Base-by-base conservation (phyloP, 1,140 invertebrate species). In the Dysdera silvatica region DNA sequence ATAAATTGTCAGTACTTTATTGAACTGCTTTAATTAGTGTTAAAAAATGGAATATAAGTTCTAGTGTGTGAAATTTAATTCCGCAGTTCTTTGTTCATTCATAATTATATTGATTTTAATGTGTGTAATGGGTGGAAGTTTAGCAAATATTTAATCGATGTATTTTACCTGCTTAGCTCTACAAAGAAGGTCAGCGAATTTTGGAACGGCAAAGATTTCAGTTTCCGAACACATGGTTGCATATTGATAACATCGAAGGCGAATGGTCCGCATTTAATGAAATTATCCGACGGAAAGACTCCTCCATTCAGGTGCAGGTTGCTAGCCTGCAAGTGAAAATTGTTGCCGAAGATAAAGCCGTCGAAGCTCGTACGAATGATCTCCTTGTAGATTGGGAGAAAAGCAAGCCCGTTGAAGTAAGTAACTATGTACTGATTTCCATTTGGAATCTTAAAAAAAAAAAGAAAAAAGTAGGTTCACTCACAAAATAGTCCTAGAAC, bases 191-290 rank as follows among this genome's bases (percentile, higher is more conserved):
- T n/a, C 95, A 99, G 73, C 84, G 93, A 37, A 95, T 99, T 70
- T 78, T 99, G 40, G 95, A 98, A 76, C 80, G 94, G 47, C 95
- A 99, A 74, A 83, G 93, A 61, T 99, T 98, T 82, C 95, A 98
- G 77, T 98, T 98, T 77, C 96, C 95, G 23, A 84, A 85, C 37
- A 85, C 84, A 69, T 99, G 97, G 97, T 78, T 99, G 24, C 95
- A 99, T 73, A 95, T 97, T 47, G 97, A 99, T 75, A 97, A 99
- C 73, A 91, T 99, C 67, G 95, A 99, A 77, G 96, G 96, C 2
- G 97, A 99, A 82, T 99, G 97, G 97, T 88, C 90, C 53, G 95
- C 97, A 0, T 98, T 99, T 72, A 95, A 93, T 75, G 96, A 99
- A 79, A 99, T 99, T 54, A 94, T 99, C 72, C 92, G 94, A 72